phyloP scores from a whole-genome alignment of 1,140 invertebrate species.

The Panagrolaimus sp. region DNA sequence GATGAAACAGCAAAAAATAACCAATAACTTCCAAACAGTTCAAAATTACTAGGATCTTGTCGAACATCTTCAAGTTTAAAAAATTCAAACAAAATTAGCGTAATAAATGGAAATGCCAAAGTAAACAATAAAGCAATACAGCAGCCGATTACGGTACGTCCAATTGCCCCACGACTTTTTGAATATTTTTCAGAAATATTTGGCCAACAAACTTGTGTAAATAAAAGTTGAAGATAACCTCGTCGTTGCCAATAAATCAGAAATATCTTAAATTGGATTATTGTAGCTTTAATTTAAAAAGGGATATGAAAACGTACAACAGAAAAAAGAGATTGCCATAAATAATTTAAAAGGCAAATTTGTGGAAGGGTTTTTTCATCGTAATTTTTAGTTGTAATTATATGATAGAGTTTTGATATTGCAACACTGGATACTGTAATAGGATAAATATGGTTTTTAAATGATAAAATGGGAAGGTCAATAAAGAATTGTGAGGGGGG shows the following conservation, averaged over 20 bases:
- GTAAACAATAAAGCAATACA: neutral
- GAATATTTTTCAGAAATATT: neutral
- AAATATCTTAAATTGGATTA: neutral
- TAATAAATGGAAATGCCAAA: neutral
- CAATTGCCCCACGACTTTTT: neutral
- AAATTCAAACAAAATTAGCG: neutral
- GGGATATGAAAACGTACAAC: neutral
- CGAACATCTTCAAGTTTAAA: slow-evolving; percentile 1
- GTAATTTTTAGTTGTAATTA: too few relatives aligned
- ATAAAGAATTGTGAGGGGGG: too few relatives aligned
- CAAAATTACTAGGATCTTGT: neutral
- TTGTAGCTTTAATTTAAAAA: neutral
- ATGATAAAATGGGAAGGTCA: too few relatives aligned
- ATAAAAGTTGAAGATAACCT: neutral
- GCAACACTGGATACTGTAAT: too few relatives aligned
- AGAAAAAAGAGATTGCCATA: neutral
- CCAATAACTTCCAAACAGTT: neutral
- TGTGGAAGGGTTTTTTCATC: too few relatives aligned
- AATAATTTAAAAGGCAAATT: too few relatives aligned
- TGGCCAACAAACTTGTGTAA: neutral
- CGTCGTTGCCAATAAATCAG: slow-evolving; percentile 2
- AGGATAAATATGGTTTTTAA: too few relatives aligned
- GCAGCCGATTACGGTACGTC: neutral
- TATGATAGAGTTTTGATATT: too few relatives aligned
- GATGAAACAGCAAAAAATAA: neutral